These are phyloP conservation scores for Epistrophella euchroma DNA, from an alignment of 2,888 invertebrate species.

Conservation along the genomic window DNA sequence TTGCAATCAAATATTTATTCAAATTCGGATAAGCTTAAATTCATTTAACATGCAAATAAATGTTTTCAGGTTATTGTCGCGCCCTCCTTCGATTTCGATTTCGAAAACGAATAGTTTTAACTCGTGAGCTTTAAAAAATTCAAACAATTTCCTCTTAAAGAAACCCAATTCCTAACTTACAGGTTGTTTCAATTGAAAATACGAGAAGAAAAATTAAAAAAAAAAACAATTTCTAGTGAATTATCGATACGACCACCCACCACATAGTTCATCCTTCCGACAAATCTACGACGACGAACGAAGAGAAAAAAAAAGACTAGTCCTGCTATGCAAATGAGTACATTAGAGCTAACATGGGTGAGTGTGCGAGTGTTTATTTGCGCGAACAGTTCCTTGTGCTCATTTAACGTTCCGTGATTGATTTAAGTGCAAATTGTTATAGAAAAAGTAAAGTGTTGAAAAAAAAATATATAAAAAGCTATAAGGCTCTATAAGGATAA, in stretches of 20 bases:
- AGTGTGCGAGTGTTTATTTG: constrained; percentile 37
- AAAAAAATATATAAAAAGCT: not conserved
- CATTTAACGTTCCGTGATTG: constrained; percentile 70
- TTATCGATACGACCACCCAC: constrained; percentile 49
- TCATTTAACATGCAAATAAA: constrained; percentile 62
- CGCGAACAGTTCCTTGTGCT: constrained; percentile 54
- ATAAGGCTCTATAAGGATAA: not conserved
- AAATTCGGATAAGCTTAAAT: constrained; percentile 11
- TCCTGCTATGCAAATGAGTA: constrained; percentile 49
- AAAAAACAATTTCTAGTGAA: constrained; percentile 46
- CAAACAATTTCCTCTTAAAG: constrained; percentile 28
- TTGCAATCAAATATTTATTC: constrained; percentile 58
- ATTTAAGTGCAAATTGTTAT: constrained; percentile 50
- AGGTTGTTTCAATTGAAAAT: constrained; percentile 62
- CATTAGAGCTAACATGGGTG: constrained; percentile 29
- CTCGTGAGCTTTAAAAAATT: not conserved
- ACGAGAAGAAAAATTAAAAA: constrained; percentile 16
- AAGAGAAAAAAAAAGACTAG: not conserved
- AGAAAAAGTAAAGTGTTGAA: constrained; percentile 50
- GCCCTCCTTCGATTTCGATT: constrained; percentile 29
- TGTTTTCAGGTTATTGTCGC: not conserved
- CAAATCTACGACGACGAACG: not conserved
- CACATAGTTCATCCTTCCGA: constrained; percentile 25
- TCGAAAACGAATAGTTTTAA: not conserved
- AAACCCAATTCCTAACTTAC: constrained; percentile 33